phyloP scores from a whole-genome alignment of 2,888 invertebrate species.

The Coelinius sp. region DNA sequence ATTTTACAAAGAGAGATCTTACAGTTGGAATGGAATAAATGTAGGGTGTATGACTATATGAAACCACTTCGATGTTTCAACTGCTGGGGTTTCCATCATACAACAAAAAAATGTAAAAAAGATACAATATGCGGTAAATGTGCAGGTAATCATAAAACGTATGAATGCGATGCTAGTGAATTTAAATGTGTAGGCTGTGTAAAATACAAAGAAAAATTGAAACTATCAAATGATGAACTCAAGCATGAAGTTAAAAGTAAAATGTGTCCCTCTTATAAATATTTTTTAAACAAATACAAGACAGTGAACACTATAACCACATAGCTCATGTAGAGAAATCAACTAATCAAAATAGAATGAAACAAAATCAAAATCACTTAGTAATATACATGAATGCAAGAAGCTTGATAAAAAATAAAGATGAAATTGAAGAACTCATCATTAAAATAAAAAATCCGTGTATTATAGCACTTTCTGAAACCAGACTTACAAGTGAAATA shows the following conservation, averaged over 20 bases:
- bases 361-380: neutral
- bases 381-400: no score
- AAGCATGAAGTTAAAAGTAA: slow-evolving; percentile 28
- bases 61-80: slow-evolving; percentile 39
- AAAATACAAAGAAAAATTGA: slow-evolving; percentile 21
- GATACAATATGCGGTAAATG: slow-evolving; percentile 38
- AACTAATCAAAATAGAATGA: no score
- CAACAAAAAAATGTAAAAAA: slow-evolving; percentile 40
- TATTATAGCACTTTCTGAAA: slow-evolving; percentile 20
- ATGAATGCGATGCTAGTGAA: neutral
- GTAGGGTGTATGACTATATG: slow-evolving; percentile 30
- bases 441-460: neutral
- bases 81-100: slow-evolving; percentile 39
- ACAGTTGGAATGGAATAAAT: slow-evolving; percentile 40
- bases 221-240: slow-evolving; percentile 15
- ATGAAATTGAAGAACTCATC: neutral
- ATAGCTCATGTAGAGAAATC: no score
- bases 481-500: slow-evolving; percentile 20
- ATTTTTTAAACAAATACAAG: slow-evolving; percentile 20
- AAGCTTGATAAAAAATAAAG: slow-evolving; percentile 3
- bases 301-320: slow-evolving; percentile 21
- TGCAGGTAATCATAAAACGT: slow-evolving; percentile 30
- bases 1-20: slow-evolving; percentile 29
- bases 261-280: slow-evolving; percentile 19
- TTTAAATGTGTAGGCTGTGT: neutral